phyloP scores from a whole-genome alignment of 2,797 vertebrate species.

The Tapirus indicus region DNA sequence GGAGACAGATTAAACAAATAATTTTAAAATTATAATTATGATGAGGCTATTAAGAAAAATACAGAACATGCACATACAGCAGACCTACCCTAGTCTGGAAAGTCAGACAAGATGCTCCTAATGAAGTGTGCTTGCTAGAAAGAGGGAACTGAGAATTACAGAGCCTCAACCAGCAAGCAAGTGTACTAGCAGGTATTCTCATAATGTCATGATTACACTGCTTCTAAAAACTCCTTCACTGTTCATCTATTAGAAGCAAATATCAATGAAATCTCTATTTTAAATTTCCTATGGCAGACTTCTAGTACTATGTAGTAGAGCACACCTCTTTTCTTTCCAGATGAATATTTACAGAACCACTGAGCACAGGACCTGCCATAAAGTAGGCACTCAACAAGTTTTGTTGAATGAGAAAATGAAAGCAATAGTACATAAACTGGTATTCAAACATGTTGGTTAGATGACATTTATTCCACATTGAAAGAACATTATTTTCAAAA shows the following conservation, averaged over 20 bases:
- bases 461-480: neutral
- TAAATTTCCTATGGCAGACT: slow-evolving; percentile 8
- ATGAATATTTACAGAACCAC: slow-evolving; percentile 29
- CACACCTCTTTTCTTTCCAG: neutral
- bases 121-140: neutral
- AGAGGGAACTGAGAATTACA: neutral
- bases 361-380: neutral
- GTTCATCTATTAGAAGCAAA: neutral
- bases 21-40: neutral
- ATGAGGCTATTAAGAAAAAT: slow-evolving; percentile 23
- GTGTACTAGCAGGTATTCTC: neutral
- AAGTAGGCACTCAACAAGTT: neutral
- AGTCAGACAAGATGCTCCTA: neutral
- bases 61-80: neutral
- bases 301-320: neutral
- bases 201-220: neutral
- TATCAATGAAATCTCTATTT: neutral
- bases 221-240: neutral
- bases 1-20: neutral
- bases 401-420: slow-evolving; percentile 22
- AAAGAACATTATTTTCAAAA: slow-evolving; percentile 34
- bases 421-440: neutral
- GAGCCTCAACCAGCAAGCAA: neutral
- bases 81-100: neutral
- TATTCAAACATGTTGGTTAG: neutral